These are phyloP conservation scores for Prunella fulvescens DNA, from an alignment of 2,113 vertebrate species.

Conservation along the genomic window DNA sequence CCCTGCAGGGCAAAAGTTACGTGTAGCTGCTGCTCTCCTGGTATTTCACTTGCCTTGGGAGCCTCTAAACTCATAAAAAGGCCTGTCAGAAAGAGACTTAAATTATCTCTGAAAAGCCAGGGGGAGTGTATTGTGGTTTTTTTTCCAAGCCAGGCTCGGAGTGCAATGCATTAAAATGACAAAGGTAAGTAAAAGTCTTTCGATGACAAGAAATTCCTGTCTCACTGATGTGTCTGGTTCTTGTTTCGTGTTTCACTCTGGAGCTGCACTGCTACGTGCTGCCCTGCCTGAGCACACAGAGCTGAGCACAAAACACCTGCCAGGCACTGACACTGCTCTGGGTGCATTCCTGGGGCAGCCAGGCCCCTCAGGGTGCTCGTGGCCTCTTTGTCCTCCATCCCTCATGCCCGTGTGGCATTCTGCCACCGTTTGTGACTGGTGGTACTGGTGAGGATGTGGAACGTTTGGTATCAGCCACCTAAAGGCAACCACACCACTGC, in stretches of 20 bases:
- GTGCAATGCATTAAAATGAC: constrained; percentile 50
- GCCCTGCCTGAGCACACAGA: constrained; percentile 14
- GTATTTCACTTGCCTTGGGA: not conserved
- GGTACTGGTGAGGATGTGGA: not conserved
- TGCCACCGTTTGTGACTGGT: not conserved
- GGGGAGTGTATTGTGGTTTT: not conserved
- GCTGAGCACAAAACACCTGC: not conserved
- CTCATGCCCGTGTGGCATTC: rapidly evolving
- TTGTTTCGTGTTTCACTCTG: not conserved
- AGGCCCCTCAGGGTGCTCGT: not conserved
- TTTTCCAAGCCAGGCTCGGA: not conserved
- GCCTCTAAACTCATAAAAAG: not conserved
- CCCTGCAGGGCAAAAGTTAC: not conserved
- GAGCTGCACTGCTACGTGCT: constrained; percentile 16
- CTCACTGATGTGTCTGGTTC: constrained; percentile 37
- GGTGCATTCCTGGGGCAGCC: constrained; percentile 29
- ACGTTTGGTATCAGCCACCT: rapidly evolving
- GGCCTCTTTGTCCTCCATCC: not conserved
- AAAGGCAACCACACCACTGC: not conserved
- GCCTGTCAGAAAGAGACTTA: constrained; percentile 20
- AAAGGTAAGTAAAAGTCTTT: constrained; percentile 38
- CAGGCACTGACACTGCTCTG: not conserved
- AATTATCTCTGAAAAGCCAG: constrained; percentile 4
- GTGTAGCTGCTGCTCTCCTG: not conserved
- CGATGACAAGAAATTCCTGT: constrained; percentile 66